Evolutionary conservation across 64 coral and sea anemone species (phyloP).

Genomic region (Stichodactyla mertensii): DNA sequence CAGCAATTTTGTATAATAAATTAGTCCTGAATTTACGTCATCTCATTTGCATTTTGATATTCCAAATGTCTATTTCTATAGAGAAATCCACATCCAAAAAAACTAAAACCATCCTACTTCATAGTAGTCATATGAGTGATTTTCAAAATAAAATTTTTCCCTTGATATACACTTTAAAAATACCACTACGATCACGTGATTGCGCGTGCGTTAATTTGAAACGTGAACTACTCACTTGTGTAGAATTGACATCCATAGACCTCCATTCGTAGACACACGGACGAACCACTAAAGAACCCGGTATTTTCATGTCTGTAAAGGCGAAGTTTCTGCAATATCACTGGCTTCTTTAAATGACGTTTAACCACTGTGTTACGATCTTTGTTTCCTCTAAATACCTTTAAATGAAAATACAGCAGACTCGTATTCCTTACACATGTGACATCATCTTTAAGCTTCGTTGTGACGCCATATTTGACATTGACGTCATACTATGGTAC

Average conservation of each 20-base stretch:
- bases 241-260: constrained; percentile 46
- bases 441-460: neutral
- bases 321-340: constrained; percentile 32
- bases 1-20: no score
- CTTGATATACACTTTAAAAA: no score
- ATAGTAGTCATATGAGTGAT: no score
- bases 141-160: no score
- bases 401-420: neutral
- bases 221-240: constrained; percentile 12
- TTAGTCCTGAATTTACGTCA: no score
- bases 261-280: constrained; percentile 42
- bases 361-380: constrained; percentile 28
- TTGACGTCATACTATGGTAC: no score
- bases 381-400: constrained; percentile 54
- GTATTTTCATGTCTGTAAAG: constrained; percentile 29
- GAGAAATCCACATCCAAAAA: no score
- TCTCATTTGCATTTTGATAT: no score
- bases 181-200: neutral
- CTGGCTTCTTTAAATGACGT: constrained; percentile 11
- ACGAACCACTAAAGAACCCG: constrained; percentile 26
- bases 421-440: neutral
- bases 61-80: no score
- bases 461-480: no score
- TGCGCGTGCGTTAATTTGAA: neutral
- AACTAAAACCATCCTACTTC: no score